Conservation (phyloP, 2,888 invertebrate genomes). For the Erebia ligea region DNA sequence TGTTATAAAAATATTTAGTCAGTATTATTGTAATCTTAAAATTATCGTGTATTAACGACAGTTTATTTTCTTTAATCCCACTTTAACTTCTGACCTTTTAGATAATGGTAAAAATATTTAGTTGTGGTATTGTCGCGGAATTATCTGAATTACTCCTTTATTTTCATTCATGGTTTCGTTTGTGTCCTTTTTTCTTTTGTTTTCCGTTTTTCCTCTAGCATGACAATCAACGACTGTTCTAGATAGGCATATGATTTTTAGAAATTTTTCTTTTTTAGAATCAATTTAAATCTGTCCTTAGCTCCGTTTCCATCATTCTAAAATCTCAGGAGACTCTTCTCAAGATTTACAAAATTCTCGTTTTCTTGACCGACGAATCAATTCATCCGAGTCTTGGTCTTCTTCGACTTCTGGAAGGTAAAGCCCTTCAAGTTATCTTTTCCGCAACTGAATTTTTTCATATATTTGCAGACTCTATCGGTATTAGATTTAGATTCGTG, state of each 20-base stretch:
- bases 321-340: neutral
- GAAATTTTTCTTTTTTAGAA: too few species aligned
- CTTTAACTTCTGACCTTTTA: neutral
- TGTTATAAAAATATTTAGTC: slow-evolving; percentile 12
- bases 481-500: slow-evolving; percentile 11
- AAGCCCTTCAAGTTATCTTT: neutral
- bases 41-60: neutral
- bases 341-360: neutral
- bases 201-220: too few species aligned
- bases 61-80: slow-evolving; percentile 7
- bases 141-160: neutral
- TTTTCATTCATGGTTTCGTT: neutral
- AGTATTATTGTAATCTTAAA: neutral
- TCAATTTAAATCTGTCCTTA: too few species aligned
- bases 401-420: neutral
- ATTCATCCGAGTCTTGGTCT: neutral
- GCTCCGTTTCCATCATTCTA: too few species aligned
- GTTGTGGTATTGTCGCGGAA: neutral
- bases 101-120: neutral
- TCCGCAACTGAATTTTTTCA: neutral
- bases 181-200: neutral
- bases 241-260: too few species aligned
- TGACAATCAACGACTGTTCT: too few species aligned
- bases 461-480: neutral
- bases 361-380: neutral